Conservation (phyloP, 2,113 vertebrate genomes). For the Planiliza haematocheilus region DNA sequence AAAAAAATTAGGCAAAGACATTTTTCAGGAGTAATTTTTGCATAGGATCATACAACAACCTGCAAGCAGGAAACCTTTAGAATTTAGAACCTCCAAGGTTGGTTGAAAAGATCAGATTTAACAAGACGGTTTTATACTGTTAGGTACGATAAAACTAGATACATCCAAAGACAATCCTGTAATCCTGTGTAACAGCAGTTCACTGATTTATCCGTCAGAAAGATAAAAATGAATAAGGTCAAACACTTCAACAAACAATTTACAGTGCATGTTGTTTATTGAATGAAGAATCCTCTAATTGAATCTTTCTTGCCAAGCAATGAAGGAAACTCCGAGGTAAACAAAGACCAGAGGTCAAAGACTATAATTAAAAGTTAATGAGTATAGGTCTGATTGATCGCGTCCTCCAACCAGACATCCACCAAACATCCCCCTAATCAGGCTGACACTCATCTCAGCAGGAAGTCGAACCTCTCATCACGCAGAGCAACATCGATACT, state of each 20-base stretch:
- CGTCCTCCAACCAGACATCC: not conserved
- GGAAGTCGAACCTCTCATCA: conserved; percentile 59
- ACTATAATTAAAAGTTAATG: conserved; percentile 55
- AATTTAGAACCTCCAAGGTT: not conserved
- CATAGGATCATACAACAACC: too few relatives aligned
- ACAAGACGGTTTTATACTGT: too few relatives aligned
- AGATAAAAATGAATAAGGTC: not conserved
- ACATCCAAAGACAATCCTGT: too few relatives aligned
- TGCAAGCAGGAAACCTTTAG: too few relatives aligned
- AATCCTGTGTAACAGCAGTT: too few relatives aligned
- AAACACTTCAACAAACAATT: not conserved
- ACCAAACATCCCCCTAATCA: conserved; percentile 23
- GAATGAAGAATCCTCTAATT: conserved; percentile 5
- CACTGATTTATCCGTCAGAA: not conserved
- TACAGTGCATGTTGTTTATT: not conserved
- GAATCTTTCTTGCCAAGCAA: not conserved
- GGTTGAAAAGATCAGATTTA: not conserved
- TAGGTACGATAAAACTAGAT: too few relatives aligned
- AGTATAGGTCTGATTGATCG: conserved; percentile 46
- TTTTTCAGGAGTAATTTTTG: too few relatives aligned
- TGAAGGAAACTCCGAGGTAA: conserved; percentile 8
- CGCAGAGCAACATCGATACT: conserved; percentile 31
- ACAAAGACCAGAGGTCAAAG: conserved; percentile 29
- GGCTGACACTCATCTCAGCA: conserved; percentile 27
- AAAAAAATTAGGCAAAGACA: too few relatives aligned